Percentiles rank a stretch among this genome's conserved stretches.
These are phyloP conservation scores for Clepsis dumicolana DNA, from an alignment of 2,888 invertebrate genomes.

Conservation along the genomic window DNA sequence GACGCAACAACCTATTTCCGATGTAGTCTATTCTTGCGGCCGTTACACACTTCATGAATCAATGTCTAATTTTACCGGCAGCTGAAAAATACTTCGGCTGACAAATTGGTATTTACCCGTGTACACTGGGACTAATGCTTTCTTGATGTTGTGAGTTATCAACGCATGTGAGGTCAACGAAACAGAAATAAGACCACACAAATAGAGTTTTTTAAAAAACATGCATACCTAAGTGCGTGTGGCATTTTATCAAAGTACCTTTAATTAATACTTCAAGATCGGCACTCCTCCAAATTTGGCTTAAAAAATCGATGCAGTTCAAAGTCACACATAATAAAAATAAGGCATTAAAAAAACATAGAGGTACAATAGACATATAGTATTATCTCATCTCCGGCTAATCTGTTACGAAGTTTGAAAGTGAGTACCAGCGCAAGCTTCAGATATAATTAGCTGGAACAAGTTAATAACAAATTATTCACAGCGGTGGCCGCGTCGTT, in stretches of 20 bases:
- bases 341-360: background rate
- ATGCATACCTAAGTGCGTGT: background rate
- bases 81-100: conserved; percentile 66
- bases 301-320: background rate
- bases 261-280: background rate
- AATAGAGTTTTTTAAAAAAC: background rate
- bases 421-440: background rate
- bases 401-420: background rate
- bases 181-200: background rate
- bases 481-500: conserved; percentile 45
- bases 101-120: conserved; percentile 58
- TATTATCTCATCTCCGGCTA: background rate
- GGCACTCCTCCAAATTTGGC: background rate
- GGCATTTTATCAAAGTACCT: background rate
- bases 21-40: conserved; percentile 60
- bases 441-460: background rate
- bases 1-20: conserved; percentile 78
- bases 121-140: conserved; percentile 14
- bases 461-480: conserved; percentile 51
- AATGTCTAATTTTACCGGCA: conserved; percentile 71
- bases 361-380: background rate
- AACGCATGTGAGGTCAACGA: conserved; percentile 10
- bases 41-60: conserved; percentile 71
- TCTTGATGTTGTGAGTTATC: conserved; percentile 28
- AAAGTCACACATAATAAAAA: background rate